Evolutionary conservation across 2,797 vertebrate species (phyloP).

Genomic region (Nyctalus aviator): DNA sequence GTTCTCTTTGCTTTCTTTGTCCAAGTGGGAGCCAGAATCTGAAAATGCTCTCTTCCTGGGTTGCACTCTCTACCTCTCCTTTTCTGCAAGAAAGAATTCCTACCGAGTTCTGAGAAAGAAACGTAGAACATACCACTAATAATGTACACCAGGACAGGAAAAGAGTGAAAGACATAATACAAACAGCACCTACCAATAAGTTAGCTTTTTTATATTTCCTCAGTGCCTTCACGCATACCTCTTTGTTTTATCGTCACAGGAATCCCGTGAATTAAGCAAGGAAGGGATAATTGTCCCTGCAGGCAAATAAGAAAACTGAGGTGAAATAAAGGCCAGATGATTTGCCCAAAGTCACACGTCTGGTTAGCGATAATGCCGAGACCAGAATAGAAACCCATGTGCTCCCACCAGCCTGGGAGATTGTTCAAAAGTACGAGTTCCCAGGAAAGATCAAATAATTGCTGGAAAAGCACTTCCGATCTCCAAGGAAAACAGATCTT

Average conservation of each 20-base stretch:
- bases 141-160: neutral
- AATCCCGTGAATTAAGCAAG: neutral
- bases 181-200: neutral
- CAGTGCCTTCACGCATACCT: neutral
- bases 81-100: conserved; percentile 8
- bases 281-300: neutral
- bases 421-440: conserved; percentile 60
- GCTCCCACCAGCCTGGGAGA: conserved; percentile 58
- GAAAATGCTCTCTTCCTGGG: neutral
- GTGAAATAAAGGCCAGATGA: conserved; percentile 19
- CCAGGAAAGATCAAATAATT: conserved; percentile 80
- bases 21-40: neutral
- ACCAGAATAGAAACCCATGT: conserved; percentile 43
- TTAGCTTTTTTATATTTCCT: neutral
- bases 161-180: neutral
- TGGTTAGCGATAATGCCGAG: conserved; percentile 18
- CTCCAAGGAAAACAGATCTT: conserved; percentile 69
- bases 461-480: conserved; percentile 77
- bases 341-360: neutral
- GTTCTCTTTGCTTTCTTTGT: conserved; percentile 5
- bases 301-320: conserved; percentile 16
- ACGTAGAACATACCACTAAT: neutral
- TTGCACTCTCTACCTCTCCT: neutral
- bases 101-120: conserved; percentile 34
- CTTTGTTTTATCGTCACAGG: conserved; percentile 26